Evolutionary conservation across 1,140 invertebrate species (phyloP).

Genomic region (Agrilus planipennis): DNA sequence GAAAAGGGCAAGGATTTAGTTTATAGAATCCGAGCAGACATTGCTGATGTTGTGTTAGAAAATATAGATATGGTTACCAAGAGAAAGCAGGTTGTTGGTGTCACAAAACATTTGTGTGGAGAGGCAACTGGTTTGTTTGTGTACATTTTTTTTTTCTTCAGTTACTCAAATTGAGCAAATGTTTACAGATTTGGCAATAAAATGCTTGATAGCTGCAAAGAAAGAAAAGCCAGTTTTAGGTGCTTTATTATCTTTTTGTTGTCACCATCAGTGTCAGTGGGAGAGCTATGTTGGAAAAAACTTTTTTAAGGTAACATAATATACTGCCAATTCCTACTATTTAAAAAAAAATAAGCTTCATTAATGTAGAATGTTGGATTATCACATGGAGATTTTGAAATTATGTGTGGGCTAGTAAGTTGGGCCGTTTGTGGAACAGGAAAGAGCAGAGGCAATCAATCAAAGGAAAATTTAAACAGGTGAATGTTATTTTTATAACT

Average conservation of each 20-base stretch:
- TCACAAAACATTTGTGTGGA: conserved; percentile 81
- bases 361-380: conserved; percentile 44
- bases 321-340: not conserved
- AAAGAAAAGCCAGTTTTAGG: conserved; percentile 43
- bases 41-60: conserved; percentile 56
- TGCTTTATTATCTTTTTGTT: conserved; percentile 69
- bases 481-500: conserved; percentile 12
- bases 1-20: conserved; percentile 39
- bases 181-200: conserved; percentile 53
- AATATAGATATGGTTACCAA: conserved; percentile 40
- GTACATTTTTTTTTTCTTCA: conserved; percentile 3
- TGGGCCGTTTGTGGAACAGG: conserved; percentile 73
- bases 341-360: not conserved
- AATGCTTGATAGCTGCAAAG: conserved; percentile 42
- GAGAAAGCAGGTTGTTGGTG: conserved; percentile 45
- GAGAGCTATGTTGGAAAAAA: conserved; percentile 53
- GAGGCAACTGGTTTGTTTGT: conserved; percentile 54
- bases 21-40: conserved; percentile 55
- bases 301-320: conserved; percentile 39
- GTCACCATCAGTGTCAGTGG: conserved; percentile 74
- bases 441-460: conserved; percentile 35
- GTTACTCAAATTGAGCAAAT: conserved; percentile 11
- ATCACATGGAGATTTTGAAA: conserved; percentile 51
- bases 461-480: conserved; percentile 30
- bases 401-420: conserved; percentile 65